Evolutionary conservation across 2,888 invertebrate species (phyloP).

Genomic region (Melipona bicolor): DNA sequence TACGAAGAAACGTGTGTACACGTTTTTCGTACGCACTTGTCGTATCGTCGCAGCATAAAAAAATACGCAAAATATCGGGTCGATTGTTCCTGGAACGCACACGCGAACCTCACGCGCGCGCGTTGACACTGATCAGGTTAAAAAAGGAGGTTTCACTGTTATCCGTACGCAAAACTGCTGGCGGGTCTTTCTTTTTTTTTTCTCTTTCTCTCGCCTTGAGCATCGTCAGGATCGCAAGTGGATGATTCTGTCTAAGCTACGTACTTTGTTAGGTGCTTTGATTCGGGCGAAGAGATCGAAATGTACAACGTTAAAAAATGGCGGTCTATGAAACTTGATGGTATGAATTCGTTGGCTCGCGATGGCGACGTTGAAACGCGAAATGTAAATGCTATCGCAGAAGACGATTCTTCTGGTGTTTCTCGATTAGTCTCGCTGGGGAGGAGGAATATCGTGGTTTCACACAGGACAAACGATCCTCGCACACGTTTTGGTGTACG

Average conservation of each 20-base stretch:
- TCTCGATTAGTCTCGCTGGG: slow-evolving; percentile 15
- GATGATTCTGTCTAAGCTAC: slow-evolving; percentile 45
- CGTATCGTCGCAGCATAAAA: slow-evolving; percentile 33
- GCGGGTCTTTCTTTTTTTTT: background rate
- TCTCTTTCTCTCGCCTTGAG: slow-evolving; percentile 34
- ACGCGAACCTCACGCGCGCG: background rate
- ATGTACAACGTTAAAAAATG: slow-evolving; percentile 29
- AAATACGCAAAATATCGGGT: slow-evolving; percentile 46
- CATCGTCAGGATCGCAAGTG: slow-evolving; percentile 47
- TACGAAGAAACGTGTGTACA: slow-evolving; percentile 11
- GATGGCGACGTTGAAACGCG: slow-evolving; percentile 4
- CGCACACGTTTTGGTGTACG: background rate
- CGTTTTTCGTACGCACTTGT: slow-evolving; percentile 14
- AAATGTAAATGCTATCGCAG: slow-evolving; percentile 24
- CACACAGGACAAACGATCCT: background rate
- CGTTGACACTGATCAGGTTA: background rate
- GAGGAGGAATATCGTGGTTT: slow-evolving; percentile 12
- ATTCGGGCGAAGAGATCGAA: slow-evolving; percentile 47
- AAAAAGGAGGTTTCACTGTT: slow-evolving; percentile 1
- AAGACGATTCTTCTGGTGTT: slow-evolving; percentile 13
- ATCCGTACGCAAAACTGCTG: background rate
- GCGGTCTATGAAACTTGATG: slow-evolving; percentile 1
- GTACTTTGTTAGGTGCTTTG: slow-evolving; percentile 12
- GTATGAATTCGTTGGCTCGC: slow-evolving; percentile 33
- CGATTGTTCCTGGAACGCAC: background rate